phyloP scores from a whole-genome alignment of 2,888 invertebrate species.

The Ennomos erosarius region DNA sequence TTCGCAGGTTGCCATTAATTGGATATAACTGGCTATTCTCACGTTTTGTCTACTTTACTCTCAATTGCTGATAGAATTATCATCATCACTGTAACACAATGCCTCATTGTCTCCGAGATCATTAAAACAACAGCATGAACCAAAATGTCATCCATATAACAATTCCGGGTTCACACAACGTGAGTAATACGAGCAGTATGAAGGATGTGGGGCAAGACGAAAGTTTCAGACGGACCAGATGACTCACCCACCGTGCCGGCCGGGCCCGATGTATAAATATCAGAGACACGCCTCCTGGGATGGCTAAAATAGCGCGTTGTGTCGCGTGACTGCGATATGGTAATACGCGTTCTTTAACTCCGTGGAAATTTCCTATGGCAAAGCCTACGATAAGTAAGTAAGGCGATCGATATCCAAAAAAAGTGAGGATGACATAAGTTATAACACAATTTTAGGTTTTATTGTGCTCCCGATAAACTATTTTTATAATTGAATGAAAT shows the following conservation, averaged over 20 bases:
- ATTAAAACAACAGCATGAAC: constrained; percentile 32
- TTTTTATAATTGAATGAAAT: constrained; percentile 15
- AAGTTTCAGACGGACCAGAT: constrained; percentile 78
- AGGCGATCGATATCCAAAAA: constrained; percentile 46
- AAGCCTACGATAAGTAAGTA: constrained; percentile 41
- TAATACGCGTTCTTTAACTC: constrained; percentile 60
- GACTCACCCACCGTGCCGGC: constrained; percentile 71
- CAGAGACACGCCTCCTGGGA: constrained; percentile 83
- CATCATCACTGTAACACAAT: constrained; percentile 31
- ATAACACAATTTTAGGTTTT: constrained; percentile 20
- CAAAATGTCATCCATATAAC: constrained; percentile 46
- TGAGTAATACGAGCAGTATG: constrained; percentile 79
- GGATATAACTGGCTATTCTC: constrained; percentile 32
- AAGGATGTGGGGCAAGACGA: constrained; percentile 82
- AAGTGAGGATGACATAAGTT: constrained; percentile 30
- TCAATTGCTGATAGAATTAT: constrained; percentile 14
- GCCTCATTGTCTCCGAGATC: constrained; percentile 37
- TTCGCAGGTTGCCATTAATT: constrained; percentile 28
- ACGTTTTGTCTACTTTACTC: constrained; percentile 13
- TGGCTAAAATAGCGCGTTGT: constrained; percentile 76
- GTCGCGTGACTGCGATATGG: constrained; percentile 77
- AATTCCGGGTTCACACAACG: constrained; percentile 78
- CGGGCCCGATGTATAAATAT: constrained; percentile 75
- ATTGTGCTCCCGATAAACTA: constrained; percentile 20
- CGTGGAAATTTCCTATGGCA: constrained; percentile 47